A percentile compares a stretch with the other conserved stretches of the same genome.
phyloP scores from a whole-genome alignment of 2,113 vertebrate genomes.

The Bubalus kerabau region DNA sequence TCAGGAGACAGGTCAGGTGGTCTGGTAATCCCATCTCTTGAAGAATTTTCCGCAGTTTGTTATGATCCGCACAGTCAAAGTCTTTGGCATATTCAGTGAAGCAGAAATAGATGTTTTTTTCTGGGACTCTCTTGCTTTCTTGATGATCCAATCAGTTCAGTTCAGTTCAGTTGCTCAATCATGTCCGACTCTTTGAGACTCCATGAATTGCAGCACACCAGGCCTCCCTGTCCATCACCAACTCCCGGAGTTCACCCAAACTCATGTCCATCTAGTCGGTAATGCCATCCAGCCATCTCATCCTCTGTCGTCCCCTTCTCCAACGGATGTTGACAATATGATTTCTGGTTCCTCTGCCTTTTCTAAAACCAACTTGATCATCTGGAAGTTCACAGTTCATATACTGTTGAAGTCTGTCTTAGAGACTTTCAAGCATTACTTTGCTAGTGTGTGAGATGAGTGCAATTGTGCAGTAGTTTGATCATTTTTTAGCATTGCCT shows the following conservation, averaged over 20 bases:
- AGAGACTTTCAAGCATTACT: background rate
- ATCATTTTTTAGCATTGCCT: background rate
- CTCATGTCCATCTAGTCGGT: too few relatives aligned
- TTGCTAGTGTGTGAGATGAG: background rate
- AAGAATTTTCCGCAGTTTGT: background rate
- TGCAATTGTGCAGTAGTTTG: background rate
- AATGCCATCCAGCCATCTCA: too few relatives aligned
- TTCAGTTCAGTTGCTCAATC: too few relatives aligned
- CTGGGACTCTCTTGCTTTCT: background rate
- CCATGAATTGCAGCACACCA: too few relatives aligned
- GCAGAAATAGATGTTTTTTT: background rate
- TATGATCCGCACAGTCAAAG: background rate
- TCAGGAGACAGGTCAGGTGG: background rate
- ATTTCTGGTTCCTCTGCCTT: background rate
- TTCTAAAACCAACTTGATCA: background rate
- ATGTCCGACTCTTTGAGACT: fast-evolving
- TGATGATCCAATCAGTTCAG: background rate
- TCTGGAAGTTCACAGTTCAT: background rate
- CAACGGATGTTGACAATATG: background rate
- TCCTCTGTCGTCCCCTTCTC: fast-evolving
- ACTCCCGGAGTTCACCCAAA: too few relatives aligned
- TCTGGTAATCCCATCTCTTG: background rate
- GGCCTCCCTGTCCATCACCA: too few relatives aligned
- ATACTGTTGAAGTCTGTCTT: background rate
- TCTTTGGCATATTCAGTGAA: background rate